These are phyloP conservation scores for Ditylenchus dipsaci DNA, from an alignment of 1,140 invertebrate species.

Conservation along the genomic window DNA sequence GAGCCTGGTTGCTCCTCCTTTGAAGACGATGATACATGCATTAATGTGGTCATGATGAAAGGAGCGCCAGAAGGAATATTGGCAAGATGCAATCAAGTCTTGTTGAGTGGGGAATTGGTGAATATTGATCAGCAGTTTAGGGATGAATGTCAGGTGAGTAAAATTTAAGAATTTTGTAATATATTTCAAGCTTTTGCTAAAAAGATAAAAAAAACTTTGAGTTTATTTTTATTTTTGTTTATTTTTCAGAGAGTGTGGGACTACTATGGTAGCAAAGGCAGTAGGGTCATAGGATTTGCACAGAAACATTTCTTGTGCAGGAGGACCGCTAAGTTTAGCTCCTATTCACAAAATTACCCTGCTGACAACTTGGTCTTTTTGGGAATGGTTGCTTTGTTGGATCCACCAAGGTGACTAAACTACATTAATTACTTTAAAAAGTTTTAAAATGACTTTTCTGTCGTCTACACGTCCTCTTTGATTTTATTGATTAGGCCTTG, in stretches of 20 bases:
- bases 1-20: background rate
- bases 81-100: conserved; percentile 32
- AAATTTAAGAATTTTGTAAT: background rate
- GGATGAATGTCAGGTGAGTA: conserved; percentile 43
- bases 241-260: conserved; percentile 23
- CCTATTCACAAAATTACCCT: conserved; percentile 10
- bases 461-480: too few species aligned
- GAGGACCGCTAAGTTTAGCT: conserved; percentile 29
- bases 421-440: too few species aligned
- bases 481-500: too few species aligned
- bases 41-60: conserved; percentile 55
- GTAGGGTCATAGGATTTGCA: conserved; percentile 53
- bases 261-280: conserved; percentile 47
- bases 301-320: conserved; percentile 39
- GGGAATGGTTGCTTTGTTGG: conserved; percentile 48
- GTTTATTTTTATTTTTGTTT: background rate
- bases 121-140: conserved; percentile 49
- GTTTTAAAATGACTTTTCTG: too few species aligned
- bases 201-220: background rate
- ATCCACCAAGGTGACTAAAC: conserved; percentile 45
- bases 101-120: conserved; percentile 36
- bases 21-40: conserved; percentile 7
- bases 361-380: conserved; percentile 35
- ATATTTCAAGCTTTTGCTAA: too few species aligned
- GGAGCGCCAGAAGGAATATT: conserved; percentile 53